phyloP scores from a whole-genome alignment of 1,140 invertebrate species.

The Drosophila trapezifrons region DNA sequence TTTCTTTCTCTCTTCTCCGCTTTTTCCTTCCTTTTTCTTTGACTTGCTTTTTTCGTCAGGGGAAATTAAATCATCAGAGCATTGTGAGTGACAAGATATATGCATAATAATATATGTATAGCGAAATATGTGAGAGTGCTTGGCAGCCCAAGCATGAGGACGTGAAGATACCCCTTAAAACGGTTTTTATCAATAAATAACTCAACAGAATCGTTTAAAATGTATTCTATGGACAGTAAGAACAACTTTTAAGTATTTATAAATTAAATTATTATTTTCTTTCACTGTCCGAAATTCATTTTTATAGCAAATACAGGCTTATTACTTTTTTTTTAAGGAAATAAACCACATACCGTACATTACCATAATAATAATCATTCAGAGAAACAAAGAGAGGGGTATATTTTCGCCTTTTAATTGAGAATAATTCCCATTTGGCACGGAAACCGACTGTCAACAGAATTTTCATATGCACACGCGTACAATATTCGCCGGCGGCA shows the following conservation, averaged over 20 bases:
- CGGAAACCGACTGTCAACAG: slow-evolving; percentile 58
- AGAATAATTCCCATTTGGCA: slow-evolving; percentile 61
- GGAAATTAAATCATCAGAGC: slow-evolving; percentile 76
- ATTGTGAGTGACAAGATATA: slow-evolving; percentile 66
- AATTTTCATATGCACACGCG: slow-evolving; percentile 42
- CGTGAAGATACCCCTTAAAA: slow-evolving; percentile 2
- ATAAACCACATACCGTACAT: neutral
- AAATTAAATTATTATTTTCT: neutral
- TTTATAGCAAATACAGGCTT: neutral
- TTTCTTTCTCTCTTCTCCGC: slow-evolving; percentile 13
- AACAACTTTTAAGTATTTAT: neutral
- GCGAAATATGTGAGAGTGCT: slow-evolving; percentile 7
- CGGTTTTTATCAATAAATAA: too few species aligned
- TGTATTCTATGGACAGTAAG: too few species aligned
- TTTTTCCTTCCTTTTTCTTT: slow-evolving; percentile 24
- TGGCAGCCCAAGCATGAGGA: neutral
- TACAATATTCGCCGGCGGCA: slow-evolving; percentile 18
- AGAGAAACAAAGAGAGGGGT: slow-evolving; percentile 1
- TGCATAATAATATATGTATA: slow-evolving; percentile 10
- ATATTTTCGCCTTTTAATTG: slow-evolving; percentile 40
- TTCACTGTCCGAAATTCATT: neutral
- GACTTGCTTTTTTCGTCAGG: slow-evolving; percentile 51
- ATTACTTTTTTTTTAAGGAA: neutral
- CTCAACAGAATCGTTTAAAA: too few species aligned
- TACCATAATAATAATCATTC: neutral